Base-by-base conservation (phyloP, 2,797 vertebrate genomes). In the Xiphophorus birchmanni region DNA sequence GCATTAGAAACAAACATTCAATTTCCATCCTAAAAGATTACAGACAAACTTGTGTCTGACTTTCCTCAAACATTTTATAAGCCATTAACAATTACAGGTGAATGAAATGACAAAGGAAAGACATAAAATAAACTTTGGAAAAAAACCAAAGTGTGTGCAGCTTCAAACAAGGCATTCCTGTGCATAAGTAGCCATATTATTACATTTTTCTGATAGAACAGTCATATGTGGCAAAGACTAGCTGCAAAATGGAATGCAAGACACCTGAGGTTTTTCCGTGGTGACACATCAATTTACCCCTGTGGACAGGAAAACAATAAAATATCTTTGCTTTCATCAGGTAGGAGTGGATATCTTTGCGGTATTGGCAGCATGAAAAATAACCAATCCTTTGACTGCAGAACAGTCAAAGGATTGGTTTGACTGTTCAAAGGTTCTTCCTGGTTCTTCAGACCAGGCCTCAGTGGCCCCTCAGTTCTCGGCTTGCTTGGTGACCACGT, bases 401-500 rank as follows among this genome's bases (percentile, higher is more conserved):
- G 87, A 91, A 86, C 80, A 93, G 32, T 74, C 35, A 93, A 92
- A 93, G 90, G 32, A 32, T 32, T 32, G 32, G 32, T 32, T 32
- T 32, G 32, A 32, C 32, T 32, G 32, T 32, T 32, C 32, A 32
- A 32, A 32, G 32, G 32, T 32, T 32, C 32, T 32, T 32, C n/a
- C n/a, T n/a, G n/a, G n/a, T n/a, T n/a, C n/a, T n/a, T n/a, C 90
- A 90, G 88, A 87, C 79, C 35, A 90, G 78, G 89, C n/a, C n/a
- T n/a, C n/a, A n/a, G n/a, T 9, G 54, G 18, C 74, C 32, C 23
- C 81, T 96, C 96, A 99, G 97, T 99, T 99, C 96, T 99, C 99
- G 85, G 97, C 97, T 95, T 99, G 98, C 93, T 99, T 99, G 95
- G 97, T 98, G 95, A 99, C 98, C 97, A 99, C 98, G 94, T 97